A percentile compares a stretch with the other conserved stretches of the same genome.
Evolutionary conservation across 1,140 invertebrate genomes (phyloP).

Genomic region (Lordiphosa stackelbergi): DNA sequence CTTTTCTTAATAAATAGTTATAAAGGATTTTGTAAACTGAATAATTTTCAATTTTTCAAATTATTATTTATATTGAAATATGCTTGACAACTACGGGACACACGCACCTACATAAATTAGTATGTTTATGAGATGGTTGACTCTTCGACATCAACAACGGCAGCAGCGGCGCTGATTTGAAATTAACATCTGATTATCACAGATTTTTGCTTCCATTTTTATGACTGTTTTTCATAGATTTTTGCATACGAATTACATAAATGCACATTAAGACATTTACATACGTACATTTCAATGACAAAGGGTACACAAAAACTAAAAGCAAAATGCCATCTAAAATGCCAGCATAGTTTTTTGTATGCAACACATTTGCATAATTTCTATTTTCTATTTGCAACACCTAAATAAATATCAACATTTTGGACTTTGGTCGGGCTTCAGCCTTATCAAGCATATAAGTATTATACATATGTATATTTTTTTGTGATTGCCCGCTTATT

Average conservation of each 20-base stretch:
- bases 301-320: constrained; percentile 4
- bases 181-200: constrained; percentile 75
- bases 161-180: constrained; percentile 40
- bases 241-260: constrained; percentile 68
- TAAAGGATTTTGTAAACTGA: too few species aligned
- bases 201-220: constrained; percentile 68
- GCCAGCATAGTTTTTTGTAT: background rate
- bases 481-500: constrained; percentile 5
- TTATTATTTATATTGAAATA: constrained; percentile 2
- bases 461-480: too few species aligned
- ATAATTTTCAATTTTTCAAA: background rate
- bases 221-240: constrained; percentile 55
- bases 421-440: constrained; percentile 18
- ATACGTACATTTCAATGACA: constrained; percentile 41
- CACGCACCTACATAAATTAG: constrained; percentile 48
- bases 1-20: too few species aligned
- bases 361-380: constrained; percentile 33
- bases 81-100: constrained; percentile 18
- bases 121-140: constrained; percentile 50
- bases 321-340: constrained; percentile 5
- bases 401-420: constrained; percentile 13
- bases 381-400: constrained; percentile 14
- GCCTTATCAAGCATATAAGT: constrained; percentile 1
- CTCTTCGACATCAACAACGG: constrained; percentile 19
- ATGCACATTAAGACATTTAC: constrained; percentile 69